A percentile compares a stretch with the other conserved stretches of the same genome.
These are phyloP conservation scores for Laupala kohalensis DNA, from an alignment of 1,140 invertebrate genomes.

Conservation along the genomic window DNA sequence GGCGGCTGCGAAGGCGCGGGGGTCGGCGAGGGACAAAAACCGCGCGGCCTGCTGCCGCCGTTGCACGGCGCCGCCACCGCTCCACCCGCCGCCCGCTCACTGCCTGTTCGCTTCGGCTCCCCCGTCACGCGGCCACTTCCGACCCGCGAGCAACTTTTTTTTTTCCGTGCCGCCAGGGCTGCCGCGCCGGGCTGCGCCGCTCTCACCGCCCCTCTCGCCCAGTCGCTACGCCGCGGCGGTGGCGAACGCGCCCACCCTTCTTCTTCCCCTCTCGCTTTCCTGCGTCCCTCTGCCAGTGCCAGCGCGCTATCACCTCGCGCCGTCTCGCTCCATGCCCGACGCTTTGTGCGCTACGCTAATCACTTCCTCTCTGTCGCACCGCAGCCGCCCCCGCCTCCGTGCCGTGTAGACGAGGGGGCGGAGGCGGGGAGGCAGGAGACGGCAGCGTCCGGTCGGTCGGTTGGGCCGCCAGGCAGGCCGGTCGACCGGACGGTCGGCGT, in stretches of 20 bases:
- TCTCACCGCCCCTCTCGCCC: background rate
- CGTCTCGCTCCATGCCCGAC: background rate
- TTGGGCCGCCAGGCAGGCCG: too few species aligned
- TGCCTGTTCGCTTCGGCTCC: background rate
- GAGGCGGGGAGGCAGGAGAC: constrained; percentile 5
- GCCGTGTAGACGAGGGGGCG: constrained; percentile 11
- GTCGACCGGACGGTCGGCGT: too few species aligned
- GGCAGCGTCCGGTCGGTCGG: constrained; percentile 13
- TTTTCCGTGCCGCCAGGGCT: background rate
- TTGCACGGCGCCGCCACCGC: background rate
- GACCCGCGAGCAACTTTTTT: constrained; percentile 8
- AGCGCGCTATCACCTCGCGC: constrained; percentile 17
- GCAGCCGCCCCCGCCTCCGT: constrained; percentile 16
- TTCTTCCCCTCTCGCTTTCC: background rate
- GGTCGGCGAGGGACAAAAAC: background rate
- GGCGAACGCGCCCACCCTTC: background rate
- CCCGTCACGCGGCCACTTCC: constrained; percentile 10
- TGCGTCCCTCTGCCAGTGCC: background rate
- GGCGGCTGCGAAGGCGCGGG: constrained; percentile 20
- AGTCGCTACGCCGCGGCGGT: background rate
- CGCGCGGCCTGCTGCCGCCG: background rate
- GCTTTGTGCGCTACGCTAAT: background rate
- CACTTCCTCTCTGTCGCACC: constrained; percentile 18
- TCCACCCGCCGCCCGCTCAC: background rate
- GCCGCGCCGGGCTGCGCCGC: background rate